Base-by-base conservation (phyloP, 1,140 invertebrate species). In the Conus ventricosus region DNA sequence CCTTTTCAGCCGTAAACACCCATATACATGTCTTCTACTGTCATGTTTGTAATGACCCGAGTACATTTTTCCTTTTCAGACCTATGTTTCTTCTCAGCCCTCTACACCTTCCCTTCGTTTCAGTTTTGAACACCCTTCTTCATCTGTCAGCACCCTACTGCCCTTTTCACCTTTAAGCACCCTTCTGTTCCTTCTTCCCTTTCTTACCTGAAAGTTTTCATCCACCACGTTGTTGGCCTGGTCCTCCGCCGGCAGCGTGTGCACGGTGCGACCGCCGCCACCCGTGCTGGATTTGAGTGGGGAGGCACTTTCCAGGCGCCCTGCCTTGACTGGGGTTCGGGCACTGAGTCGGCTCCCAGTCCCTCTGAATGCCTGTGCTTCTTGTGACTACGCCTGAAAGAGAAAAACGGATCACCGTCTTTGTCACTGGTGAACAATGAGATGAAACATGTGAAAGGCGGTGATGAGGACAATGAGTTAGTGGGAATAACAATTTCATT, bases 201-300 rank as follows among this genome's bases (percentile, higher is more conserved):
- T 8, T 51, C 51, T 81, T 23, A 81, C 80, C 80, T 81, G 80
- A 23, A 81, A 81, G 80, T 81, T 81, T 81, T 81, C 80, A 81
- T 81, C 80, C 20, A 51, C 80, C 17, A 55, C 25, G 51, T 20
- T 81, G 39, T 81, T 51, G 20, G n/a, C 76, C 76, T 78, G 76
- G 10, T 81, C 80, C 80, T 81, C 80, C 20, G 80, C 51, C 17
- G 80, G 80, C 7, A 81, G 20, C 0, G 80, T 81, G 80, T 81
- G 80, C 80, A 81, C 80, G 20, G 80, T 81, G 5, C 80, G 10
- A 6, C 51, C 51, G 0, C 80, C 20, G 7, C 80, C 80, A 15
- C 13, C 23, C 51, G 51, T 23, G 51, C 80, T 81, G 80, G 80
- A 53, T 51, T 81, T 81, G 13, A 0, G 51, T 0, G 80, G 80